phyloP scores from a whole-genome alignment of 2,797 vertebrate genomes.

The Neostethus bicornis region DNA sequence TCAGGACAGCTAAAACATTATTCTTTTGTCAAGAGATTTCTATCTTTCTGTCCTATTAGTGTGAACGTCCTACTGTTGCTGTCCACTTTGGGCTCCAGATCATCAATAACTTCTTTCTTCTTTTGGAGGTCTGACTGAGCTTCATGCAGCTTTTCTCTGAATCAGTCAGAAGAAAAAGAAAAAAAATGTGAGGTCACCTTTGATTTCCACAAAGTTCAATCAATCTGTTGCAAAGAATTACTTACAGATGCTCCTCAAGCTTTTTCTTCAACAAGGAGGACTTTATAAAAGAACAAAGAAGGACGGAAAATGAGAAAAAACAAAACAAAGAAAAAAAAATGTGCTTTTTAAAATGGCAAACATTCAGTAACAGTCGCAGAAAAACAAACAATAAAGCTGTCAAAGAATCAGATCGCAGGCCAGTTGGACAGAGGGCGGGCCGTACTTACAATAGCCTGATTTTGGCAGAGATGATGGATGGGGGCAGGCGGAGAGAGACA shows the following conservation, averaged over 20 bases:
- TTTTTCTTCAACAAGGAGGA: slow-evolving; percentile 88
- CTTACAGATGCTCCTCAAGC: slow-evolving; percentile 92
- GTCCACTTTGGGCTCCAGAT: slow-evolving; percentile 85
- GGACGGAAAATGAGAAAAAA: background rate
- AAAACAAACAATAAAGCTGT: slow-evolving; percentile 39
- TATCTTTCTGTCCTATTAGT: background rate
- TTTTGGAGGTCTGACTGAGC: slow-evolving; percentile 89
- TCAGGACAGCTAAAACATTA: too few species aligned
- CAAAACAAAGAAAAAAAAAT: background rate
- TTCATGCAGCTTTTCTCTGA: slow-evolving; percentile 88
- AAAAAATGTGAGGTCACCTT: background rate
- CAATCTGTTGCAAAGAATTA: slow-evolving; percentile 22
- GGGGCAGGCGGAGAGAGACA: slow-evolving; percentile 55
- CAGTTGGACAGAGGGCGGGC: slow-evolving; percentile 58
- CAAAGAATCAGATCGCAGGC: slow-evolving; percentile 61
- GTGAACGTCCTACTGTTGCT: slow-evolving; percentile 74
- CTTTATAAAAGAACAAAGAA: slow-evolving; percentile 59
- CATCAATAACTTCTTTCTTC: slow-evolving; percentile 88
- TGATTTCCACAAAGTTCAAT: background rate
- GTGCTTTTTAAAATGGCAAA: background rate
- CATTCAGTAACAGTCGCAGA: slow-evolving; percentile 9
- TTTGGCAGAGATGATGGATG: slow-evolving; percentile 63
- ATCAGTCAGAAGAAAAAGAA: slow-evolving; percentile 10
- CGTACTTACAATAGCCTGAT: slow-evolving; percentile 84
- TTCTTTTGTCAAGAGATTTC: too few species aligned